These are phyloP conservation scores for Pachyramphus minor DNA, from an alignment of 2,113 vertebrate genomes.

Conservation along the genomic window DNA sequence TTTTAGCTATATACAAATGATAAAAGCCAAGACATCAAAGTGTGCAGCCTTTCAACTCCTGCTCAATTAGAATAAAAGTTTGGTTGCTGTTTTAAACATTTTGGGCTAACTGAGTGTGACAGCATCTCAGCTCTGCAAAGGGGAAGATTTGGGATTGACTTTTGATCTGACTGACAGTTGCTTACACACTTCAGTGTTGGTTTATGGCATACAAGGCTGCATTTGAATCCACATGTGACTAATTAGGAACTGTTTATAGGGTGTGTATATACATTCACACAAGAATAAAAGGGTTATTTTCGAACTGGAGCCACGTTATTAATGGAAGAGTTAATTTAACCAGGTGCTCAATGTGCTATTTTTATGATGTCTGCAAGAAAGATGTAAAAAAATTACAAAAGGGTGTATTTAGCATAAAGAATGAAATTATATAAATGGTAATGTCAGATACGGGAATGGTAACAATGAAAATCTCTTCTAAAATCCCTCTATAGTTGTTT, in stretches of 20 bases:
- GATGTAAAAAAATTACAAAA: background rate
- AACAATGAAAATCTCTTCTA: background rate
- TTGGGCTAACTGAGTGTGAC: slow-evolving; percentile 79
- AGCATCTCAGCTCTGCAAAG: slow-evolving; percentile 76
- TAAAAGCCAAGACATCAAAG: slow-evolving; percentile 84
- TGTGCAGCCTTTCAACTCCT: slow-evolving; percentile 78
- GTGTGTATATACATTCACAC: slow-evolving; percentile 59
- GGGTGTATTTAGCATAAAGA: background rate
- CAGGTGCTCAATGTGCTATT: slow-evolving; percentile 35
- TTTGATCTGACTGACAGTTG: slow-evolving; percentile 85
- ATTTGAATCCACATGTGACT: slow-evolving; percentile 78
- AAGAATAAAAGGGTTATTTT: slow-evolving; percentile 38
- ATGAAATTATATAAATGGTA: background rate
- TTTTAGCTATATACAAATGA: slow-evolving; percentile 82
- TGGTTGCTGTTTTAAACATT: slow-evolving; percentile 84
- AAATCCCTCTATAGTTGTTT: background rate
- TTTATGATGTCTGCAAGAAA: background rate
- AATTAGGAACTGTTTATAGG: slow-evolving; percentile 81
- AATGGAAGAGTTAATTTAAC: slow-evolving; percentile 73
- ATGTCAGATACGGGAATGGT: background rate
- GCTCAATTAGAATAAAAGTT: slow-evolving; percentile 87
- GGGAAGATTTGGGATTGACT: slow-evolving; percentile 78
- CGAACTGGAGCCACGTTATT: slow-evolving; percentile 3
- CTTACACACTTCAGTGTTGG: slow-evolving; percentile 80
- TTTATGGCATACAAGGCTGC: slow-evolving; percentile 70